Evolutionary conservation across 2,797 vertebrate species (phyloP).

Genomic region (Poeciliopsis turneri): DNA sequence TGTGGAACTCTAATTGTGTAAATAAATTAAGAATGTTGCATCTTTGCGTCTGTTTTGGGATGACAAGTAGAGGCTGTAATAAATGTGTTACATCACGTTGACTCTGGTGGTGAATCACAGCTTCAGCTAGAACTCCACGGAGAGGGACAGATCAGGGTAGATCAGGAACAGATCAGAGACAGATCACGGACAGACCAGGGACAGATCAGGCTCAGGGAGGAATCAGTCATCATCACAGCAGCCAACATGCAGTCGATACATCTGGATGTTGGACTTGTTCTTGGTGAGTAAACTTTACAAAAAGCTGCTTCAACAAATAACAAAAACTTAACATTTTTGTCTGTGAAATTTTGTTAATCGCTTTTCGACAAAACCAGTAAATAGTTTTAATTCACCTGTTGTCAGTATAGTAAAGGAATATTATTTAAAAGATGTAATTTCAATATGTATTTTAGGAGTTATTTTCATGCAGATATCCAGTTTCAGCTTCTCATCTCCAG

Average conservation of each 20-base stretch:
- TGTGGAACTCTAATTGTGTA: neutral
- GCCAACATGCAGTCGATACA: constrained; percentile 46
- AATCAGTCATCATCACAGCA: constrained; percentile 45
- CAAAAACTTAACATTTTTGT: neutral
- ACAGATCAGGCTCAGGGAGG: constrained; percentile 15
- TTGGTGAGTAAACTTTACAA: constrained; percentile 66
- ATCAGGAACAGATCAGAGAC: neutral
- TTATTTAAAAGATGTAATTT: neutral
- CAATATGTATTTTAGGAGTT: constrained; percentile 78
- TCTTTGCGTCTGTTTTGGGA: neutral
- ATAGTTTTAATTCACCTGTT: neutral
- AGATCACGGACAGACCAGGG: neutral
- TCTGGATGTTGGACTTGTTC: constrained; percentile 46
- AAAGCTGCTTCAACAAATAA: neutral
- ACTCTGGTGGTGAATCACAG: constrained; percentile 45
- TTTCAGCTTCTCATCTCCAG: constrained; percentile 52
- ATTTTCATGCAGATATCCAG: constrained; percentile 67
- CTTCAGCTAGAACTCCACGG: constrained; percentile 11
- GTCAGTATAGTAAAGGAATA: neutral
- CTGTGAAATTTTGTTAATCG: neutral
- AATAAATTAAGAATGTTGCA: neutral
- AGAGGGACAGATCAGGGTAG: constrained; percentile 7
- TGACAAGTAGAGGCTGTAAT: constrained; percentile 23
- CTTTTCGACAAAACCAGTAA: neutral
- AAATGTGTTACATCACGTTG: constrained; percentile 45